phyloP scores from a whole-genome alignment of 2,797 vertebrate genomes.

The Chrysocyon brachyurus region DNA sequence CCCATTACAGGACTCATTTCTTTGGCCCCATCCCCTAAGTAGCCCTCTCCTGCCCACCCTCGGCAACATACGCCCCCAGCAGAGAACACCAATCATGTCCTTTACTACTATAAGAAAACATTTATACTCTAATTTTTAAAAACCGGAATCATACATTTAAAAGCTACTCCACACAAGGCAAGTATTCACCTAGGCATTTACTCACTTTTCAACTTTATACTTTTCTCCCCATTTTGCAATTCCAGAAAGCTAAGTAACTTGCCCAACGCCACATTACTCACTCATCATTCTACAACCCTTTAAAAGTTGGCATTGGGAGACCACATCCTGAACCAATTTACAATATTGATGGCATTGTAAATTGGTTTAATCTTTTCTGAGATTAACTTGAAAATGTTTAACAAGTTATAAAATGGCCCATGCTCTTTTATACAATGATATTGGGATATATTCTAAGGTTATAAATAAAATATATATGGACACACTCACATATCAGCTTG shows the following conservation, averaged over 20 bases:
- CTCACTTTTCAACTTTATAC: not conserved
- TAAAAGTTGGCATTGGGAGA: constrained; percentile 39
- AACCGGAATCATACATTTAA: not conserved
- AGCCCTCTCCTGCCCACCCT: not conserved
- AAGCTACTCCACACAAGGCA: not conserved
- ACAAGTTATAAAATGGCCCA: constrained; percentile 45
- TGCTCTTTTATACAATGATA: constrained; percentile 9
- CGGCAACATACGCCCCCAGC: not conserved
- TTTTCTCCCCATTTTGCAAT: constrained; percentile 32
- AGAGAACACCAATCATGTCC: not conserved
- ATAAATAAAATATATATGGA: not conserved
- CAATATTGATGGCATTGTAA: constrained; percentile 9
- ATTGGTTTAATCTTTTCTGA: constrained; percentile 53
- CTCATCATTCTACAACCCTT: not conserved
- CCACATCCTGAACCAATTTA: not conserved
- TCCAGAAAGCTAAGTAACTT: constrained; percentile 44
- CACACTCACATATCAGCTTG: not conserved
- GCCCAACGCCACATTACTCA: not conserved
- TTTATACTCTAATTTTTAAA: not conserved
- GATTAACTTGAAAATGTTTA: constrained; percentile 52
- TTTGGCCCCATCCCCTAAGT: not conserved
- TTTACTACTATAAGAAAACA: not conserved
- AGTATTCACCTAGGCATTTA: not conserved
- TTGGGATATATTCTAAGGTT: not conserved
- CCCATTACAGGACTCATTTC: not conserved